These are phyloP conservation scores for Leistus spinibarbis DNA, from an alignment of 2,888 invertebrate genomes.

Conservation along the genomic window DNA sequence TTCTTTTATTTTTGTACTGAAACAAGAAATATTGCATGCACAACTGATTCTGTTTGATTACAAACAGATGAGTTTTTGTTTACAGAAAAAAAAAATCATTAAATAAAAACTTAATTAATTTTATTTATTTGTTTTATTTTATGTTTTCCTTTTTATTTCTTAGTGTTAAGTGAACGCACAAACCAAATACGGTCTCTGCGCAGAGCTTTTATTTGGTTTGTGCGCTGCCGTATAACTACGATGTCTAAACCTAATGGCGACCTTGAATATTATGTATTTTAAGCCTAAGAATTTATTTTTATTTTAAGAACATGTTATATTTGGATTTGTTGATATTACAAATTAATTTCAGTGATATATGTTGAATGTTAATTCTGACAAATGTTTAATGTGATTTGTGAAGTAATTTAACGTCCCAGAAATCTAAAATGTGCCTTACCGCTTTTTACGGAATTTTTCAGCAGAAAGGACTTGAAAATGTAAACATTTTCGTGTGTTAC, in stretches of 20 bases:
- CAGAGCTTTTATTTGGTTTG: too few species aligned
- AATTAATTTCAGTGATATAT: neutral
- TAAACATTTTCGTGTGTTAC: too few species aligned
- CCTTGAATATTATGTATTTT: too few species aligned
- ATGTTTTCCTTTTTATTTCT: conserved; percentile 20
- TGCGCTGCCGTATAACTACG: too few species aligned
- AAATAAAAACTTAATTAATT: conserved; percentile 36
- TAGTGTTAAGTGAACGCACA: neutral
- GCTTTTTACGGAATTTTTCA: conserved; percentile 29
- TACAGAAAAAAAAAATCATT: conserved; percentile 14
- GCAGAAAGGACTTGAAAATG: conserved; percentile 22
- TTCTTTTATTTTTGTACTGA: conserved; percentile 7
- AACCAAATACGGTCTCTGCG: too few species aligned
- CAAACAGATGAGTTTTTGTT: conserved; percentile 28
- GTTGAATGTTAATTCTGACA: neutral
- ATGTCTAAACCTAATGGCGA: too few species aligned
- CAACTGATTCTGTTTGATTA: conserved; percentile 18
- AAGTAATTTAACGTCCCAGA: conserved; percentile 11
- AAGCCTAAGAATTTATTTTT: conserved; percentile 16
- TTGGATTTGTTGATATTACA: neutral
- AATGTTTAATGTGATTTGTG: neutral
- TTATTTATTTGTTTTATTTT: conserved; percentile 19
- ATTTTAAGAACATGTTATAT: conserved; percentile 5
- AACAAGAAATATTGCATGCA: conserved; percentile 17
- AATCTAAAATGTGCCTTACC: conserved; percentile 34